phyloP scores from a whole-genome alignment of 2,888 invertebrate genomes.

The Ophraella communa region DNA sequence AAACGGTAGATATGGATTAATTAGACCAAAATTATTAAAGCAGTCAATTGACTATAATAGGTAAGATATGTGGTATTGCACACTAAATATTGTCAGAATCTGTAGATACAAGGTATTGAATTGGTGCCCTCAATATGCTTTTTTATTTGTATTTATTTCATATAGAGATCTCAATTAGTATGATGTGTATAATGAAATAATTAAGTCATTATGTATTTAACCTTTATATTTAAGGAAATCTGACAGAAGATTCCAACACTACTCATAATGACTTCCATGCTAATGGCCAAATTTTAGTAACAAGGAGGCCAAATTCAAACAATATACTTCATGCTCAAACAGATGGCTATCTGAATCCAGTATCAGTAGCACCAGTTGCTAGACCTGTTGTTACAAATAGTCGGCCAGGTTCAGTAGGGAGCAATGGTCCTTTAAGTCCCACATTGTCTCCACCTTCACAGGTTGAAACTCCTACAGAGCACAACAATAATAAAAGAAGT shows the following conservation, averaged over 20 bases:
- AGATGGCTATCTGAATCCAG: conserved; percentile 63
- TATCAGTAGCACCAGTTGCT: conserved; percentile 51
- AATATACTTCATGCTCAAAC: conserved; percentile 37
- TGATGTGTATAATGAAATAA: too few relatives aligned
- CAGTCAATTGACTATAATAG: too few relatives aligned
- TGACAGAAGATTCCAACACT: conserved; percentile 29
- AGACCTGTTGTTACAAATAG: conserved; percentile 57
- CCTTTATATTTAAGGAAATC: conserved; percentile 6
- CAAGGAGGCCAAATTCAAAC: conserved; percentile 22
- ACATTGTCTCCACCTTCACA: conserved; percentile 50
- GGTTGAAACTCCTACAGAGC: conserved; percentile 52
- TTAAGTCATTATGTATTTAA: neutral
- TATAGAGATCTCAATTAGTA: too few relatives aligned
- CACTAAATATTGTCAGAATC: too few relatives aligned
- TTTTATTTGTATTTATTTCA: too few relatives aligned
- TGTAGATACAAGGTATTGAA: too few relatives aligned
- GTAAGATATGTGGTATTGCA: too few relatives aligned
- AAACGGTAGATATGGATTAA: too few relatives aligned
- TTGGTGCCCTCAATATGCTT: too few relatives aligned
- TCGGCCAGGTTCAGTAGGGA: conserved; percentile 48
- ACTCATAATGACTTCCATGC: conserved; percentile 2
- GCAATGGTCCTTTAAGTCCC: conserved; percentile 57
- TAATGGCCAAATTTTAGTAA: conserved; percentile 19
- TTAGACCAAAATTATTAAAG: too few relatives aligned
- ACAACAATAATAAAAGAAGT: conserved; percentile 63